Percentiles rank a stretch among this genome's conserved stretches.
These are phyloP conservation scores for Watsonalla cultraria DNA, from an alignment of 2,888 invertebrate genomes.

Conservation along the genomic window DNA sequence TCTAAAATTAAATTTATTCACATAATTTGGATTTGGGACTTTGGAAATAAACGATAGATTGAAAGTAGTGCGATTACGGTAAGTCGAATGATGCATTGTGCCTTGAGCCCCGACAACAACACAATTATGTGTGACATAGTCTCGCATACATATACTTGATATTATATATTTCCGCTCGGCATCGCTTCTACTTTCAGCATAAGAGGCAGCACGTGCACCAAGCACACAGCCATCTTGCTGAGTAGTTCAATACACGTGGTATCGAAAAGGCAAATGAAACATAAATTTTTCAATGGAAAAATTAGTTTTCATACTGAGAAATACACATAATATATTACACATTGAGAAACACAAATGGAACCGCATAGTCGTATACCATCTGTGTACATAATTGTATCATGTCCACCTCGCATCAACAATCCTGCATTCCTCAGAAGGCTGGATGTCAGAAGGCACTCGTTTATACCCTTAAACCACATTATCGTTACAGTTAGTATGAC, in stretches of 20 bases:
- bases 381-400: slow-evolving; percentile 39
- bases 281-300: slow-evolving; percentile 10
- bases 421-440: slow-evolving; percentile 70
- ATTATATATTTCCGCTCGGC: slow-evolving; percentile 13
- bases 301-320: slow-evolving; percentile 5
- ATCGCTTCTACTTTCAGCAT: slow-evolving; percentile 13
- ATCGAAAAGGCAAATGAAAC: slow-evolving; percentile 35
- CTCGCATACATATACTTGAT: slow-evolving; percentile 16
- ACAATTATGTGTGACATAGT: slow-evolving; percentile 14
- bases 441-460: slow-evolving; percentile 76
- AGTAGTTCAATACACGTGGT: slow-evolving; percentile 23
- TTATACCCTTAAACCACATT: slow-evolving; percentile 63
- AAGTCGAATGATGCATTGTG: slow-evolving; percentile 55
- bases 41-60: slow-evolving; percentile 44
- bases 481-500: slow-evolving; percentile 38
- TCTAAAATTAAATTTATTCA: slow-evolving; percentile 48
- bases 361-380: slow-evolving; percentile 28
- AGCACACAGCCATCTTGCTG: slow-evolving; percentile 32
- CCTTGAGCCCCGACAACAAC: slow-evolving; percentile 54
- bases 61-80: slow-evolving; percentile 25
- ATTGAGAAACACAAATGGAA: slow-evolving; percentile 15
- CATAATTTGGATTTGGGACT: slow-evolving; percentile 49
- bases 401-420: slow-evolving; percentile 60
- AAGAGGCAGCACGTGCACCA: slow-evolving; percentile 12
- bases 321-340: slow-evolving; percentile 3